A percentile compares a stretch with the other conserved stretches of the same genome.
phyloP scores from a whole-genome alignment of 1,140 invertebrate genomes.

The Musca domestica region DNA sequence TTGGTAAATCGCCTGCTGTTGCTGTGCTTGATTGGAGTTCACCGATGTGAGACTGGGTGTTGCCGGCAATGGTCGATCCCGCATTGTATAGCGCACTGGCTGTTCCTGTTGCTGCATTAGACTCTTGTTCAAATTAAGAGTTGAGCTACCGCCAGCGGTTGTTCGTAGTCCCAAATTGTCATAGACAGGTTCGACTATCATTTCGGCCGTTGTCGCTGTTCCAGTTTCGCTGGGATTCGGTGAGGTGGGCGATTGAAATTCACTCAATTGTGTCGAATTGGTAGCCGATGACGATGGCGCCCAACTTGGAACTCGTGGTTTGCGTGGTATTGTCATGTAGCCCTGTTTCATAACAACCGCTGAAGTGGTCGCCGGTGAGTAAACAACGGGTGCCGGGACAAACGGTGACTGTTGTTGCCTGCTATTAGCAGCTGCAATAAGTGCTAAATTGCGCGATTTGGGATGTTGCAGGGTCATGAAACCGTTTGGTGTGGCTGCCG shows the following conservation, averaged over 20 bases:
- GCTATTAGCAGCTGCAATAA: conserved; percentile 56
- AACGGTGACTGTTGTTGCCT: conserved; percentile 63
- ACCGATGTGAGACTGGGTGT: conserved; percentile 59
- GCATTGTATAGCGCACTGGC: conserved; percentile 56
- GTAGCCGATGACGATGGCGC: conserved; percentile 60
- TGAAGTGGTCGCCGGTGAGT: conserved; percentile 50
- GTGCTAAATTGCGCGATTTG: conserved; percentile 46
- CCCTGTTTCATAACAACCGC: conserved; percentile 67
- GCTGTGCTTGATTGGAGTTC: conserved; percentile 53
- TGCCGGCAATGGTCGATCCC: conserved; percentile 61
- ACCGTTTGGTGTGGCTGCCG: conserved; percentile 42
- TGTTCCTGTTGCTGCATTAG: conserved; percentile 54
- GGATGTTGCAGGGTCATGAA: conserved; percentile 53
- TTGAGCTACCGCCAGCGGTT: conserved; percentile 82
- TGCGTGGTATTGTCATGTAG: conserved; percentile 80
- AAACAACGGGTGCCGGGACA: conserved; percentile 56
- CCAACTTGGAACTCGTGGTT: conserved; percentile 79
- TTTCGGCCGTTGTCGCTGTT: conserved; percentile 57
- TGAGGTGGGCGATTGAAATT: conserved; percentile 54
- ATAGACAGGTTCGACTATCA: conserved; percentile 70
- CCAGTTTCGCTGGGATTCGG: conserved; percentile 56
- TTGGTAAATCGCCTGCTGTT: conserved; percentile 48
- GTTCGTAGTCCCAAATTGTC: conserved; percentile 79
- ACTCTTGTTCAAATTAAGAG: conserved; percentile 70
- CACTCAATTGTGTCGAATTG: conserved; percentile 37